Evolutionary conservation across 2,888 invertebrate species (phyloP), one percentile per base, ranked within the genome.

Genomic region (Drosophila quinaria): DNA sequence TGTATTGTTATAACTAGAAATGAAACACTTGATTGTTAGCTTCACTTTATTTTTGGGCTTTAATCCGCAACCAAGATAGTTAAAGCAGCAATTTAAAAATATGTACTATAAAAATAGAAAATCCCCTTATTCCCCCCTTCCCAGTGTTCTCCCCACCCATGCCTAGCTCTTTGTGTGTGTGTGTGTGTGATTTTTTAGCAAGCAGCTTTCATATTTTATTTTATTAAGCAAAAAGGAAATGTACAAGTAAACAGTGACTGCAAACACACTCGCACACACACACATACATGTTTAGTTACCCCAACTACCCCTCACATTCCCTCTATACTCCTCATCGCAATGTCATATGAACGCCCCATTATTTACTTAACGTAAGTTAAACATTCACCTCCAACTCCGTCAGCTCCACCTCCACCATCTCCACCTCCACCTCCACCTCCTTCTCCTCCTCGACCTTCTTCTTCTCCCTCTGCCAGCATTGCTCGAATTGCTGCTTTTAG

Each of bases 321-420:
- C 44, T 55, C 29, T 55, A 19, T 15, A 50, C 59, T 52, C 61
- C 42, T 66, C 62, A 42, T 64, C 56, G 65, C 73, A 74, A 74
- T 76, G 78, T 85, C 84, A 87, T 86, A 85, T 85, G 84, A 87
- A 87, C 89, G 87, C 89, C 85, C 87, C 89, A 89, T 88, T 88
- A 88, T 88, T 88, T 88, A 88, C 89, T 89, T 88, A 88, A 89
- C 87, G 84, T 82, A 86, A 86, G 86, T 89, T 89, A 88, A 88
- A 89, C 84, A 88, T 80, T 78, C 74, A 73, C 78, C 74, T 67
- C 44, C 46, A 35, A 13, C 46, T 25, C 41, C 68, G 31, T 19
- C 47, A 47, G 49, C 60, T 41, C 29, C 29, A 39, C 25, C 15
- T 25, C 11, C 35, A 3, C 13, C 19, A 3, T 15, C 47, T 25